These are phyloP conservation scores for Piaya cayana DNA, from an alignment of 2,113 vertebrate species.

Conservation along the genomic window DNA sequence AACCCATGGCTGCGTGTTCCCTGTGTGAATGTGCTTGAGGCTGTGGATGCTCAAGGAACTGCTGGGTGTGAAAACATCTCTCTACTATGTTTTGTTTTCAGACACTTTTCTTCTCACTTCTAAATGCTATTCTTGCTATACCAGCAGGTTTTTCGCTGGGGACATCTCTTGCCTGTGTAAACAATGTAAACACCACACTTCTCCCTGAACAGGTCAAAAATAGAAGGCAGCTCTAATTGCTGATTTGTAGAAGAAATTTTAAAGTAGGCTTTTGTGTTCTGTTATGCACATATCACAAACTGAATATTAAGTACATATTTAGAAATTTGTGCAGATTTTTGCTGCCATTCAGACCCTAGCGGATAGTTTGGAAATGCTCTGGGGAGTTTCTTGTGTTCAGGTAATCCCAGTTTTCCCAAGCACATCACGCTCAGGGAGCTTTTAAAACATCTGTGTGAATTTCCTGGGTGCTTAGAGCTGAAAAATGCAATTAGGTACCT, in stretches of 20 bases:
- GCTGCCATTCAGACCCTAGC: neutral
- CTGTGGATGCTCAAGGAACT: neutral
- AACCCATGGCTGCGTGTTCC: neutral
- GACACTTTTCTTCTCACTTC: neutral
- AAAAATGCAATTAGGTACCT: neutral
- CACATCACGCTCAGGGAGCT: neutral
- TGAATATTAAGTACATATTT: neutral
- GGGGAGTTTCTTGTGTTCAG: neutral
- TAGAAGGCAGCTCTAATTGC: neutral
- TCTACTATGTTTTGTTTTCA: neutral
- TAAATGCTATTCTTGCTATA: neutral
- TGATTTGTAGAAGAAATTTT: neutral
- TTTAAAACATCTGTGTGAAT: conserved; percentile 29
- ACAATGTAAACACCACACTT: neutral
- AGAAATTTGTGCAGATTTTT: neutral
- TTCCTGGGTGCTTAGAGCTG: conserved; percentile 10
- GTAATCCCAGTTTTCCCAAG: neutral
- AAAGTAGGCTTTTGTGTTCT: neutral
- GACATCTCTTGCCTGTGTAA: neutral
- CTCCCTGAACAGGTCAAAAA: neutral
- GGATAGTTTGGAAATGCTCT: conserved; percentile 6
- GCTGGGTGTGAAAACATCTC: neutral
- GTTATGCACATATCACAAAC: neutral
- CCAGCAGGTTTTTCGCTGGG: neutral
- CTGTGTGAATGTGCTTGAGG: neutral